Conservation (phyloP, 2,113 vertebrate genomes). For the Meles meles region DNA sequence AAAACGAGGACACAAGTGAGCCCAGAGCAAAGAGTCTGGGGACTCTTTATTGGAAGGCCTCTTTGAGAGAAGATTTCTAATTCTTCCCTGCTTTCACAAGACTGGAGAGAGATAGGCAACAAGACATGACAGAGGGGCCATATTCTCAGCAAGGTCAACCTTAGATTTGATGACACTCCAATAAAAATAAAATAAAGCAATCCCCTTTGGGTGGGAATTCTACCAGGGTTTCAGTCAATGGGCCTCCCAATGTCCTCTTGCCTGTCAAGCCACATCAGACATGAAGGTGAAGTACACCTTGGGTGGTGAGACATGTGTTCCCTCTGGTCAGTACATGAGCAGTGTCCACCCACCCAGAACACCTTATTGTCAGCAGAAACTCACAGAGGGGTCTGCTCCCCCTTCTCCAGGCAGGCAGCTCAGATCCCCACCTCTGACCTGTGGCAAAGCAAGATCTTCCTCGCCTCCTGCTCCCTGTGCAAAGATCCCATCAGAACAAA, state of each 20-base stretch:
- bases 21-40: neutral
- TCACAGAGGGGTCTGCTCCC: constrained; percentile 1
- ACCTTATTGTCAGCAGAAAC: neutral
- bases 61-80: neutral
- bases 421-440: neutral
- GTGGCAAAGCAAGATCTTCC: neutral
- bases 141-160: neutral
- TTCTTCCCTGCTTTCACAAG: neutral
- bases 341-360: neutral
- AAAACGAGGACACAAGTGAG: neutral
- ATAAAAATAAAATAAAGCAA: neutral
- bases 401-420: neutral
- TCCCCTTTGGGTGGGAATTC: neutral
- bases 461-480: neutral
- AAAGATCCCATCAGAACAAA: neutral
- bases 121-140: neutral
- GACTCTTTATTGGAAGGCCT: neutral
- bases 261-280: neutral
- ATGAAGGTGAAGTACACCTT: neutral
- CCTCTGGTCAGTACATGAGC: neutral
- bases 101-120: neutral
- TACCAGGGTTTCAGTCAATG: neutral
- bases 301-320: neutral
- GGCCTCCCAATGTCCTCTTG: neutral
- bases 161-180: neutral